Base-by-base conservation (phyloP, 2,113 vertebrate genomes). In the Boulengeromyrus knoepffleri region DNA sequence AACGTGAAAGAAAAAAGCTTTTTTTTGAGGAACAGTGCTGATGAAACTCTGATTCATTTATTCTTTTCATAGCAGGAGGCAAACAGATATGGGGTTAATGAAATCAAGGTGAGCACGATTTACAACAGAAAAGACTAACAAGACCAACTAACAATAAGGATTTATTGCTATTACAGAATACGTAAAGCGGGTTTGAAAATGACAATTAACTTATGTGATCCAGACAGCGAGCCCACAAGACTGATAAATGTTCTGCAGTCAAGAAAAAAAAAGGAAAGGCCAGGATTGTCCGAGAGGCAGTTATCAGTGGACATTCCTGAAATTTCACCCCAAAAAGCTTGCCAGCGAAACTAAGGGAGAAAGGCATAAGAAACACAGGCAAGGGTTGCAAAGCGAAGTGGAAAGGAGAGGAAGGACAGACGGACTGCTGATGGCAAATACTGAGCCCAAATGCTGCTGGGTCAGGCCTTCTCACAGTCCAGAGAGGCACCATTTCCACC, bases 1-100 rank as follows among this genome's bases (percentile, higher is more conserved):
- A 31, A 52, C 7, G 1, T 9, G 42, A 46, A 88, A 56, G 1
- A 90, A 50, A 87, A 24, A 12, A 31, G 15, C n/a, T 21, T 27
- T 50, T 88, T 88, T 53, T 45, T 45, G 45, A 74, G 62, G 89
- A 88, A 90, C n/a, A 49, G 12, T 52, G n/a, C 47, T 31, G n/a
- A 27, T 31, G 77, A 83, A 83, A 39, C 56, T 53, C 56, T 62
- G 24, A 62, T 66, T 66, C 9, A 31, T 12, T 66, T 27, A 27
- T 66, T 66, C n/a, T 66, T 66, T 66, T 66, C 62, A 66, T 66
- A 66, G 62, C 62, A 66, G n/a, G 62, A 66, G n/a, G 10, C 3
- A 10, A 70, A 62, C 56, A 62, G 24, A 62, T 24, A 7, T 7
- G 21, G 21, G 19, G 8, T 27, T n/a, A 4, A 9, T 27, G 9